These are phyloP conservation scores for Microcebus lehilahytsara DNA, from an alignment of 2,113 vertebrate genomes.

Conservation along the genomic window DNA sequence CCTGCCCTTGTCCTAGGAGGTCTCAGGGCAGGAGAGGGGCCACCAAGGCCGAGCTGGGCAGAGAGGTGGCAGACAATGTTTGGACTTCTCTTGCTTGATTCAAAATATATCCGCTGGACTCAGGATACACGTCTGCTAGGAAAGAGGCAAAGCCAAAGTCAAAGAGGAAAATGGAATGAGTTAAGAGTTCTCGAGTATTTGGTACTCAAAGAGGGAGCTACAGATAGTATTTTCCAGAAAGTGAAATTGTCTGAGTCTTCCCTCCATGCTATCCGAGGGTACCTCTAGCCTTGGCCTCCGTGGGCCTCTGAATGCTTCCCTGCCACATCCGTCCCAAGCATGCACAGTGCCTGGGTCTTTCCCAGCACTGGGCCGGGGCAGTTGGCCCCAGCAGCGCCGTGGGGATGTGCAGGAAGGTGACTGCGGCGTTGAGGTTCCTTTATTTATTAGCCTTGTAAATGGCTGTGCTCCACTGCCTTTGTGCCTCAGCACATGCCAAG, in stretches of 20 bases:
- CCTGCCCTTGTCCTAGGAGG: background rate
- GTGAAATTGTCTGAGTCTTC: background rate
- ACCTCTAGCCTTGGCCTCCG: background rate
- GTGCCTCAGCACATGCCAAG: background rate
- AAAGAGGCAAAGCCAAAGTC: background rate
- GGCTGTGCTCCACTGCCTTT: background rate
- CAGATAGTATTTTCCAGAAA: background rate
- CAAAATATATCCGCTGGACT: background rate
- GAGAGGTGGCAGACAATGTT: no score
- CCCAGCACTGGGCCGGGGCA: background rate
- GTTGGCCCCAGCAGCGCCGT: background rate
- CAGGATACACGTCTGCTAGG: background rate
- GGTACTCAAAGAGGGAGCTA: background rate
- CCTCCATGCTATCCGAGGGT: background rate
- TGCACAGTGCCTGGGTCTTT: background rate
- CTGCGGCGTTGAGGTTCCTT: background rate
- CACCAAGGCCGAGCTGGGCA: background rate
- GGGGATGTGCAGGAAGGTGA: background rate
- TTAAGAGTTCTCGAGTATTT: background rate
- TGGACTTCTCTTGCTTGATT: background rate
- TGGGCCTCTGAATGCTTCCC: background rate
- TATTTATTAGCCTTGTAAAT: background rate
- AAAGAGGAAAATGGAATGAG: background rate
- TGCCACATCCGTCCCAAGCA: rapidly evolving
- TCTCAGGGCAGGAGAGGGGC: background rate